Conservation (phyloP, 2,888 invertebrate species). For the Ferdinandea cuprea region DNA sequence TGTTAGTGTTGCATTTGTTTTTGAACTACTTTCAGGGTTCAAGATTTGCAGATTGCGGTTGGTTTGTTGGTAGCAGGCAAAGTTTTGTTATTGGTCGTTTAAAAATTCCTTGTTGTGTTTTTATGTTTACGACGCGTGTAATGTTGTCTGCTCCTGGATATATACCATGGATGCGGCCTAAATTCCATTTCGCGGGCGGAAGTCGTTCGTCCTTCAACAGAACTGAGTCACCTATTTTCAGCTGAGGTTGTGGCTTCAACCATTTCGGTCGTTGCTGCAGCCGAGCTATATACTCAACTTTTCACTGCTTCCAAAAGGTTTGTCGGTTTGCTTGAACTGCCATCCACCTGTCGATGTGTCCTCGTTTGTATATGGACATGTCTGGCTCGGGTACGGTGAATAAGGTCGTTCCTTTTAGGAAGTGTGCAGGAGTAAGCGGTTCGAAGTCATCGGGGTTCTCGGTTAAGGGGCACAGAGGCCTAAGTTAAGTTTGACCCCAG, state of each 20-base stretch:
- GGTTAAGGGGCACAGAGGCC: slow-evolving; percentile 46
- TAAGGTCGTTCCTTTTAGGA: slow-evolving; percentile 17
- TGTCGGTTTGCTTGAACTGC: slow-evolving; percentile 5
- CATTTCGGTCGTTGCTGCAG: slow-evolving; percentile 21
- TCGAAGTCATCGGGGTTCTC: slow-evolving; percentile 75
- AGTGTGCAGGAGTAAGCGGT: slow-evolving; percentile 69
- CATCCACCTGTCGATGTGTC: not conserved
- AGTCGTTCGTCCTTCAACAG: too few relatives aligned
- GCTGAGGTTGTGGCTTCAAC: too few relatives aligned
- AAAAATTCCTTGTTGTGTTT: too few relatives aligned
- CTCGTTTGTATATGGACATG: not conserved
- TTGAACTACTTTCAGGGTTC: too few relatives aligned
- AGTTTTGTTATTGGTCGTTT: too few relatives aligned
- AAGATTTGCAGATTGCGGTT: too few relatives aligned
- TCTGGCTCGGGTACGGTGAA: slow-evolving; percentile 14
- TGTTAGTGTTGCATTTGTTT: too few relatives aligned
- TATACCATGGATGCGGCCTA: too few relatives aligned
- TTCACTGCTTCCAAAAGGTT: slow-evolving; percentile 18
- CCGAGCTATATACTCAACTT: slow-evolving; percentile 8
- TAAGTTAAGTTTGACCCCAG: slow-evolving; percentile 74
- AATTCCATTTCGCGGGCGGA: too few relatives aligned
- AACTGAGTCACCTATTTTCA: slow-evolving; percentile 13
- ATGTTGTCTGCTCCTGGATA: too few relatives aligned
- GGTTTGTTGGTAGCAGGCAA: too few relatives aligned
- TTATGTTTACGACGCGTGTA: too few relatives aligned